phyloP scores from a whole-genome alignment of 2,888 invertebrate species.

The Hydrotaea cyrtoneurina region DNA sequence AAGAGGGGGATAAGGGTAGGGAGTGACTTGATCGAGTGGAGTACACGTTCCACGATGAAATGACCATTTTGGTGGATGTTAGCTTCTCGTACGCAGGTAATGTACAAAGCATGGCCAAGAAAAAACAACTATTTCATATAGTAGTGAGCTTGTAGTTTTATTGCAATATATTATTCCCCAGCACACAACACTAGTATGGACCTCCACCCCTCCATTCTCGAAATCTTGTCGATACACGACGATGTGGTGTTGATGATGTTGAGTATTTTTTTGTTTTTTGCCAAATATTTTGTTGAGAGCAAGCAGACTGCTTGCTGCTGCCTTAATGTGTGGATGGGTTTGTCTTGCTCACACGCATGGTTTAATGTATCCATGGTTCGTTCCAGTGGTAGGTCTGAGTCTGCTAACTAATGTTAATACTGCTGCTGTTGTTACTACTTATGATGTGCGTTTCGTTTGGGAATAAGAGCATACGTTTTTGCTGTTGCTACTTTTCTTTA shows the following conservation, averaged over 20 bases:
- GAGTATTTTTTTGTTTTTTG: conserved; percentile 2
- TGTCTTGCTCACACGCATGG: conserved; percentile 60
- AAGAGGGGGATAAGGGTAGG: not conserved
- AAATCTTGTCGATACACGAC: conserved; percentile 33
- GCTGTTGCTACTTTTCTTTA: conserved; percentile 39
- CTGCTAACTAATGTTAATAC: conserved; percentile 61
- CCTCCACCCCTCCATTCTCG: conserved; percentile 22
- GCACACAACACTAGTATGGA: not conserved
- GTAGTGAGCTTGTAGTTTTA: not conserved
- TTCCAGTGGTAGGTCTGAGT: conserved; percentile 71
- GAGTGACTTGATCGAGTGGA: not conserved
- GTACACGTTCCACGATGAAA: not conserved
- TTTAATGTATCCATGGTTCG: conserved; percentile 60
- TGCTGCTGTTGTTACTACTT: conserved; percentile 28
- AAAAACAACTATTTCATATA: not conserved
- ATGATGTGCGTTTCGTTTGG: conserved; percentile 6
- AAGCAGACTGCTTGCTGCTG: not conserved
- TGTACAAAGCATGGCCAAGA: not conserved
- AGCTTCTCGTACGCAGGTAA: conserved; percentile 3
- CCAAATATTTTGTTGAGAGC: conserved; percentile 30
- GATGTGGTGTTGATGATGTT: conserved; percentile 23
- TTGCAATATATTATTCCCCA: not conserved
- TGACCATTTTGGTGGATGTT: conserved; percentile 7
- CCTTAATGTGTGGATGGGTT: conserved; percentile 46
- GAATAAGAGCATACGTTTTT: conserved; percentile 41